Evolutionary conservation across 2,113 vertebrate genomes (phyloP).

Genomic region (Hemiscyllium ocellatum): DNA sequence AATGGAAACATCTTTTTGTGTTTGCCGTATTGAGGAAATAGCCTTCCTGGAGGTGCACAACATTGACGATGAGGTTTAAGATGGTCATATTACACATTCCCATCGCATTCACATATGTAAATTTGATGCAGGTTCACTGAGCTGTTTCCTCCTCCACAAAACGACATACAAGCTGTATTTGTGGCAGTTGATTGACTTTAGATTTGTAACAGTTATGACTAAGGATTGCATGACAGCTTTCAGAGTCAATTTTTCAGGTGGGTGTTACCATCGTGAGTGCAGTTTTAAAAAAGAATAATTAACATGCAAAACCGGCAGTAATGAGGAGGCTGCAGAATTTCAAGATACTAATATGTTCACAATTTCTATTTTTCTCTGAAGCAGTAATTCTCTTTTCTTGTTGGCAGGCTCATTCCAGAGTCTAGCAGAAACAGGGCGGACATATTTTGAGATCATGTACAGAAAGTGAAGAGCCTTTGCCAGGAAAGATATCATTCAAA

Average conservation of each 20-base stretch:
- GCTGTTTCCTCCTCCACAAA: not conserved
- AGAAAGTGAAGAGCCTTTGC: not conserved
- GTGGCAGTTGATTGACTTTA: not conserved
- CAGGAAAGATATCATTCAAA: not conserved
- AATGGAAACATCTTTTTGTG: not conserved
- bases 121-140: not conserved
- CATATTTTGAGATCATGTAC: not conserved
- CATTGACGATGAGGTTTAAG: not conserved
- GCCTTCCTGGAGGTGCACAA: not conserved
- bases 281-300: not conserved
- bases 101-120: not conserved
- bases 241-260: not conserved
- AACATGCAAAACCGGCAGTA: not conserved
- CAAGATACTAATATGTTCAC: not conserved
- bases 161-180: not conserved
- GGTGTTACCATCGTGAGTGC: not conserved
- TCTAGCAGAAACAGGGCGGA: not conserved
- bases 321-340: not conserved
- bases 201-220: not conserved
- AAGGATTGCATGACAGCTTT: not conserved
- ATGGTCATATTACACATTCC: not conserved
- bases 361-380: not conserved
- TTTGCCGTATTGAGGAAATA: not conserved
- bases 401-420: not conserved
- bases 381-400: constrained; percentile 8